Percentiles rank a stretch among this genome's conserved stretches.
phyloP scores from a whole-genome alignment of 2,888 invertebrate genomes.

The Trissoscelio sp. region DNA sequence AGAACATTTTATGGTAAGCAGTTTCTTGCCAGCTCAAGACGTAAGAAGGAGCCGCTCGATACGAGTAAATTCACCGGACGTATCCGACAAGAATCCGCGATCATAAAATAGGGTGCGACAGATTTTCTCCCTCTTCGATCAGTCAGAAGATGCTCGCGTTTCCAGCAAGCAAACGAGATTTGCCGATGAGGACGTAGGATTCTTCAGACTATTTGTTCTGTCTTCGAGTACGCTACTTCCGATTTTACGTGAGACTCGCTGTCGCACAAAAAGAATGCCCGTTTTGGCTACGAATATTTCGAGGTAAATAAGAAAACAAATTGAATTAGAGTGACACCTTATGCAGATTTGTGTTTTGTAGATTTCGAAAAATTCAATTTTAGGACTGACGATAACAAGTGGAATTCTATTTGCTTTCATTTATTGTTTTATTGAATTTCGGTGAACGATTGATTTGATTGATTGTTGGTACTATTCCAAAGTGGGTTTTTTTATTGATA shows the following conservation, averaged over 20 bases:
- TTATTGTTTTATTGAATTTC: background rate
- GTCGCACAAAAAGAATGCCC: slow-evolving; percentile 12
- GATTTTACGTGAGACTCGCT: slow-evolving; percentile 8
- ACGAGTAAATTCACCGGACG: slow-evolving; percentile 42
- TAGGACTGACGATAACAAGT: background rate
- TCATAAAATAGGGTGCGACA: slow-evolving; percentile 59
- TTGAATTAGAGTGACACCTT: slow-evolving; percentile 5
- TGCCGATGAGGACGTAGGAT: slow-evolving; percentile 49
- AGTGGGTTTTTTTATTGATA: too few species aligned
- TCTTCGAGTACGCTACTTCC: slow-evolving; percentile 6
- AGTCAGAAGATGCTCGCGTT: slow-evolving; percentile 7
- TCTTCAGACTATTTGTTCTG: slow-evolving; percentile 27
- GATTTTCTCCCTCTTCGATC: slow-evolving; percentile 44
- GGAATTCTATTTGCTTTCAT: background rate
- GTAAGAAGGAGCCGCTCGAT: slow-evolving; percentile 16
- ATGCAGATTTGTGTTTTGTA: slow-evolving; percentile 9
- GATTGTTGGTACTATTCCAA: background rate
- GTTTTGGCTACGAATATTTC: background rate
- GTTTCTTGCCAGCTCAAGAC: slow-evolving; percentile 19
- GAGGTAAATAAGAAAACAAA: slow-evolving; percentile 15
- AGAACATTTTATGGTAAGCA: slow-evolving; percentile 32
- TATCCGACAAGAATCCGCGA: slow-evolving; percentile 47
- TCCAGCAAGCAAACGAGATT: slow-evolving; percentile 49
- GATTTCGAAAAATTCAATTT: slow-evolving; percentile 1
- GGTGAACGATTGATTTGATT: background rate